phyloP scores from a whole-genome alignment of 2,113 vertebrate species.

The Furnarius figulus region DNA sequence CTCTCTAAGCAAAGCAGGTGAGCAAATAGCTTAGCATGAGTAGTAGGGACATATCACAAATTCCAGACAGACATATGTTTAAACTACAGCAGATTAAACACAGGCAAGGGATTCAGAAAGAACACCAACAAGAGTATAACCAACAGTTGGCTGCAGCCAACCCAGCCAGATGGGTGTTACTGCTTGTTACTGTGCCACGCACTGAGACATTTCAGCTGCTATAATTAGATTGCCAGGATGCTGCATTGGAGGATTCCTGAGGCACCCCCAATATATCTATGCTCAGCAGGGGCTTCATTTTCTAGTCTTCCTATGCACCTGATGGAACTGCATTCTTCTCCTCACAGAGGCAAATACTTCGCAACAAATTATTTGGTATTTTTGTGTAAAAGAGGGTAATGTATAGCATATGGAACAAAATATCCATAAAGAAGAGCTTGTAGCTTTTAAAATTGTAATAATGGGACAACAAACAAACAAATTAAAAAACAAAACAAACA shows the following conservation, averaged over 20 bases:
- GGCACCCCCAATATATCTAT: neutral
- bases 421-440: neutral
- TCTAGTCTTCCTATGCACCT: neutral
- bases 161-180: constrained; percentile 44
- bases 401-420: neutral
- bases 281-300: neutral
- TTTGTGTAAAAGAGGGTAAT: neutral
- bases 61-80: constrained; percentile 83
- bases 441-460: neutral
- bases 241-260: neutral
- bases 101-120: constrained; percentile 58
- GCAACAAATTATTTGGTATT: neutral
- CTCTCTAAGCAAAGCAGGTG: constrained; percentile 72
- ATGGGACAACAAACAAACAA: neutral
- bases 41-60: constrained; percentile 71
- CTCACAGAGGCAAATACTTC: neutral
- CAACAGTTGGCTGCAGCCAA: constrained; percentile 50
- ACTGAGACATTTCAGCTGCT: constrained; percentile 22
- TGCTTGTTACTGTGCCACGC: constrained; percentile 17
- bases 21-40: constrained; percentile 65
- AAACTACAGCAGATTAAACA: constrained; percentile 76
- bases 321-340: neutral
- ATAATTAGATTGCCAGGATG: constrained; percentile 13
- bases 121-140: neutral
- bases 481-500: neutral